phyloP scores from a whole-genome alignment of 2,113 vertebrate genomes.

The Malaclemys terrapin region DNA sequence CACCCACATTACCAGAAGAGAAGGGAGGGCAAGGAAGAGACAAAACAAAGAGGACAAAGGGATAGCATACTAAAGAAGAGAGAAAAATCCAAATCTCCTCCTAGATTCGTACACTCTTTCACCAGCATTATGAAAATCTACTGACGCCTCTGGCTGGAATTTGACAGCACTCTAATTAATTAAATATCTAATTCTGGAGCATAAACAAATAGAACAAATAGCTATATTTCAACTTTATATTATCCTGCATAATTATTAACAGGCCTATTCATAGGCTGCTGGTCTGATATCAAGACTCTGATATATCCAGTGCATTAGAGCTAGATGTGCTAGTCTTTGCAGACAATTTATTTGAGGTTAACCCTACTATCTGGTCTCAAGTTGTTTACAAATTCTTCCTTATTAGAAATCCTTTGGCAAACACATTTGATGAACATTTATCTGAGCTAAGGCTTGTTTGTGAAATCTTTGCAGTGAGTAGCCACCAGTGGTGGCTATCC shows the following conservation, averaged over 20 bases:
- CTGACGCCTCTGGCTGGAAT: neutral
- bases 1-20: neutral
- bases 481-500: neutral
- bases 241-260: neutral
- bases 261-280: neutral
- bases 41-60: neutral
- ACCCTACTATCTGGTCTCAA: neutral
- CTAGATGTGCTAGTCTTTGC: neutral
- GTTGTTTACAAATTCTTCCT: neutral
- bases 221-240: neutral
- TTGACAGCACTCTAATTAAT: accelerated
- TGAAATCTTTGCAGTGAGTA: neutral
- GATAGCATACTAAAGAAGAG: neutral
- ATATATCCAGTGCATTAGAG: neutral
- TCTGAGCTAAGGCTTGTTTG: neutral
- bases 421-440: neutral
- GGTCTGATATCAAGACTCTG: neutral
- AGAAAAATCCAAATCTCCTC: neutral
- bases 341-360: neutral
- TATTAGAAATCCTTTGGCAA: neutral
- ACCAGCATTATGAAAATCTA: neutral
- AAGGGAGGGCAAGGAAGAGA: neutral
- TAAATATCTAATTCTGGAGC: neutral
- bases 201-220: neutral
- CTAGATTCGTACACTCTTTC: neutral